Conservation (phyloP, 1,140 invertebrate species). For the Campodea augens region DNA sequence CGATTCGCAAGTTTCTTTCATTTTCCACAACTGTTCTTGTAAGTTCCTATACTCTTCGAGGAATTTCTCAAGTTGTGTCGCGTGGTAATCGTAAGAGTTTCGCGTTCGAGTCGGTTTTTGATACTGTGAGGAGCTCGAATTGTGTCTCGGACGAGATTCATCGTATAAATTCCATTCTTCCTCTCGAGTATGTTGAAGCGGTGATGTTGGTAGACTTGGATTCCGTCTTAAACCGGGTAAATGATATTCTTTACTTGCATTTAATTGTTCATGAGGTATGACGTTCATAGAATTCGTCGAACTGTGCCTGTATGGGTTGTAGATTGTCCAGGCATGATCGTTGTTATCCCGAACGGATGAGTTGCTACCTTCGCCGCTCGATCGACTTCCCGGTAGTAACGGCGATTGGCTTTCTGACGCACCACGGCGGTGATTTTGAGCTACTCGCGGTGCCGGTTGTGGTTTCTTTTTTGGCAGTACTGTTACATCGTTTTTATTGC, state of each 20-base stretch:
- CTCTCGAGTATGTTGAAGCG: conserved; percentile 12
- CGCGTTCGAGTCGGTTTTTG: conserved; percentile 20
- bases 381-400: conserved; percentile 30
- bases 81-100: conserved; percentile 47
- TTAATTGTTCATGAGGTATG: not conserved
- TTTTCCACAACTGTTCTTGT: conserved; percentile 49
- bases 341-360: conserved; percentile 1
- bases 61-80: conserved; percentile 51
- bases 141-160: conserved; percentile 11
- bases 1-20: conserved; percentile 55
- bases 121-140: conserved; percentile 20
- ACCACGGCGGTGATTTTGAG: conserved; percentile 21
- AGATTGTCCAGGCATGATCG: not conserved
- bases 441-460: too few species aligned
- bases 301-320: conserved; percentile 8
- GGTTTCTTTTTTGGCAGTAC: too few species aligned
- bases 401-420: conserved; percentile 46
- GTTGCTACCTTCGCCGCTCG: conserved; percentile 22
- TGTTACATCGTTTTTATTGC: too few species aligned
- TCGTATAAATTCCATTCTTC: not conserved
- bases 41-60: conserved; percentile 52
- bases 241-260: not conserved
- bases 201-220: conserved; percentile 21
- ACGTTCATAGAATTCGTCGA: conserved; percentile 14
- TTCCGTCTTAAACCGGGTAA: conserved; percentile 5